A percentile compares a stretch with the other conserved stretches of the same genome.
Conservation (phyloP, 2,888 invertebrate genomes). For the Cheilosia pagana region DNA sequence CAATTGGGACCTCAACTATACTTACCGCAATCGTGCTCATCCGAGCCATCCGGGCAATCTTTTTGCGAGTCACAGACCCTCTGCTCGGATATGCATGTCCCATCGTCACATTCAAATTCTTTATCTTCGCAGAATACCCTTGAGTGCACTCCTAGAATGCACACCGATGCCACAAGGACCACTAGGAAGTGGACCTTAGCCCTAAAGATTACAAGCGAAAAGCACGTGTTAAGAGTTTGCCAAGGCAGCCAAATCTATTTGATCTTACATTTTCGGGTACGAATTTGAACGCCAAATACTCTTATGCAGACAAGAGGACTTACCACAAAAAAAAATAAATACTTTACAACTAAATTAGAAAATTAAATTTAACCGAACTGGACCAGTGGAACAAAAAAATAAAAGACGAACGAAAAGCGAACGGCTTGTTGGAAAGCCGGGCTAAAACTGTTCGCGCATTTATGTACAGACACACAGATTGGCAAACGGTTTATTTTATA, state of each 20-base stretch:
- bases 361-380: conserved; percentile 16
- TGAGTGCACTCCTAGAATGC: conserved; percentile 7
- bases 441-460: conserved; percentile 57
- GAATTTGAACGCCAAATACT: not conserved
- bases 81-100: conserved; percentile 80
- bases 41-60: conserved; percentile 81
- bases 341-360: conserved; percentile 26
- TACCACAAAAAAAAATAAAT: conserved; percentile 13
- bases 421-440: conserved; percentile 51
- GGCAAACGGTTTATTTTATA: conserved; percentile 34
- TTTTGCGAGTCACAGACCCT: conserved; percentile 81
- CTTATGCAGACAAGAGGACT: not conserved
- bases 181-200: conserved; percentile 56
- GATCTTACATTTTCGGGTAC: conserved; percentile 11
- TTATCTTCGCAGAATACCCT: conserved; percentile 80
- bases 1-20: conserved; percentile 25
- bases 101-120: conserved; percentile 85
- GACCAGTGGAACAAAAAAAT: conserved; percentile 16
- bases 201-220: conserved; percentile 32
- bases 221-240: conserved; percentile 39
- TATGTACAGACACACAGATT: conserved; percentile 1
- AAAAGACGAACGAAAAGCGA: conserved; percentile 29
- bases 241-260: conserved; percentile 26
- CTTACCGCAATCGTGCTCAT: conserved; percentile 82
- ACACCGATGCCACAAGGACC: conserved; percentile 29